Evolutionary conservation across 2,113 vertebrate species (phyloP).

Genomic region (Takifugu flavidus): DNA sequence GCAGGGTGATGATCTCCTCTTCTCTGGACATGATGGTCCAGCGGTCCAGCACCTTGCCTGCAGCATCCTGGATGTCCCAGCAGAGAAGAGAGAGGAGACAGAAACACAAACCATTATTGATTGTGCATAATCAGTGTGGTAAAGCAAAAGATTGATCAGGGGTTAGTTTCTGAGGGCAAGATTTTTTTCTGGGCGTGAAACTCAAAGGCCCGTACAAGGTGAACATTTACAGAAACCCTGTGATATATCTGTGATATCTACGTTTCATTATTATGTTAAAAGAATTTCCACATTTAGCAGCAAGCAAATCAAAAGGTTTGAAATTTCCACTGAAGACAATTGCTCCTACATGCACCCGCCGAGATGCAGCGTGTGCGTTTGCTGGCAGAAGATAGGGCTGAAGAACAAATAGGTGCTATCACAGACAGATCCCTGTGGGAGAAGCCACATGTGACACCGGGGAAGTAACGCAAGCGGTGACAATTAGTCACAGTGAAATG

Average conservation of each 20-base stretch:
- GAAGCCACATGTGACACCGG: slow-evolving; percentile 53
- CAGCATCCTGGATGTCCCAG: slow-evolving; percentile 92
- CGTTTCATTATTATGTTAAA: slow-evolving; percentile 19
- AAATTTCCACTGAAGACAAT: neutral
- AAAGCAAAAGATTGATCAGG: slow-evolving; percentile 54
- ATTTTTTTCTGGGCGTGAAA: slow-evolving; percentile 72
- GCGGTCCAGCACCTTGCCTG: slow-evolving; percentile 99
- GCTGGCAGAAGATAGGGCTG: slow-evolving; percentile 18
- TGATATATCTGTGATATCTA: slow-evolving; percentile 16
- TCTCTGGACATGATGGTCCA: slow-evolving; percentile 99
- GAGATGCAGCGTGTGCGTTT: slow-evolving; percentile 2
- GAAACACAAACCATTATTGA: slow-evolving; percentile 87
- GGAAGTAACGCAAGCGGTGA: slow-evolving; percentile 51
- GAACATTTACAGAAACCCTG: neutral
- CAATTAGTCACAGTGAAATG: slow-evolving; percentile 70
- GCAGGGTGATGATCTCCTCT: slow-evolving; percentile 99
- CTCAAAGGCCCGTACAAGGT: slow-evolving; percentile 55
- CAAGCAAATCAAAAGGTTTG: slow-evolving; percentile 68
- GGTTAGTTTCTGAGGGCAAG: slow-evolving; percentile 70
- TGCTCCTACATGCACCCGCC: neutral
- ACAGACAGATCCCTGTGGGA: slow-evolving; percentile 47
- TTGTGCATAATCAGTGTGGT: slow-evolving; percentile 82
- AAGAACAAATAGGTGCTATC: slow-evolving; percentile 20
- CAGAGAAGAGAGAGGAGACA: slow-evolving; percentile 82
- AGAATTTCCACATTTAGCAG: slow-evolving; percentile 48